Conservation (phyloP, 2,888 invertebrate species). For the Mythimna pallens region DNA sequence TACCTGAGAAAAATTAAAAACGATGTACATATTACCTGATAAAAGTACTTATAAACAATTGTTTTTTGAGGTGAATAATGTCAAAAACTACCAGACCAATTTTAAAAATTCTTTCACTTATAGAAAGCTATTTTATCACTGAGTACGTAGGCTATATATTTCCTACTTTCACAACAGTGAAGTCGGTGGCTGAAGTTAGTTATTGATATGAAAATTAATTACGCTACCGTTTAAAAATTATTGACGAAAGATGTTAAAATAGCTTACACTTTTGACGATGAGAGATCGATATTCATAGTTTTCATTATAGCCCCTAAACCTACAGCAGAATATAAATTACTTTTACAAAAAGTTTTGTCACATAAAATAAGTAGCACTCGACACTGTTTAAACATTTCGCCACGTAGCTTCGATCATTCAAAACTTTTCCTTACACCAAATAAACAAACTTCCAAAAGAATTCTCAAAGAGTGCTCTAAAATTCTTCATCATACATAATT, state of each 20-base stretch:
- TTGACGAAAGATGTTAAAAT: not conserved
- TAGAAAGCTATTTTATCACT: too few relatives aligned
- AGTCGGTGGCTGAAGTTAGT: too few relatives aligned
- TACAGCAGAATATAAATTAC: not conserved
- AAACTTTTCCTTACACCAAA: constrained; percentile 25
- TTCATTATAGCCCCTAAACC: not conserved
- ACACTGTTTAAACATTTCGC: constrained; percentile 25
- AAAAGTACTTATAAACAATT: too few relatives aligned
- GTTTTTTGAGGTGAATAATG: too few relatives aligned
- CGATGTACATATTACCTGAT: too few relatives aligned
- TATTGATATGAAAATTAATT: too few relatives aligned
- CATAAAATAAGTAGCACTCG: constrained; percentile 9
- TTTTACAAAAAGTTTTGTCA: not conserved
- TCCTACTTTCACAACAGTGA: too few relatives aligned
- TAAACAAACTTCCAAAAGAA: constrained; percentile 50
- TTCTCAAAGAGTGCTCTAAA: constrained; percentile 38
- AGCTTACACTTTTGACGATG: not conserved
- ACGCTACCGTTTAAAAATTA: too few relatives aligned
- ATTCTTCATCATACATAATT: constrained; percentile 58
- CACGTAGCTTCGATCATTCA: constrained; percentile 43
- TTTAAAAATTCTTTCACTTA: too few relatives aligned
- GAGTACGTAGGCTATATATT: too few relatives aligned
- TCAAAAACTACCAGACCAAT: too few relatives aligned
- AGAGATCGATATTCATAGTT: not conserved
- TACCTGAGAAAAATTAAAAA: constrained; percentile 71